A percentile compares a stretch with the other conserved stretches of the same genome.
phyloP scores from a whole-genome alignment of 2,888 invertebrate species.

The Proisotoma minuta region DNA sequence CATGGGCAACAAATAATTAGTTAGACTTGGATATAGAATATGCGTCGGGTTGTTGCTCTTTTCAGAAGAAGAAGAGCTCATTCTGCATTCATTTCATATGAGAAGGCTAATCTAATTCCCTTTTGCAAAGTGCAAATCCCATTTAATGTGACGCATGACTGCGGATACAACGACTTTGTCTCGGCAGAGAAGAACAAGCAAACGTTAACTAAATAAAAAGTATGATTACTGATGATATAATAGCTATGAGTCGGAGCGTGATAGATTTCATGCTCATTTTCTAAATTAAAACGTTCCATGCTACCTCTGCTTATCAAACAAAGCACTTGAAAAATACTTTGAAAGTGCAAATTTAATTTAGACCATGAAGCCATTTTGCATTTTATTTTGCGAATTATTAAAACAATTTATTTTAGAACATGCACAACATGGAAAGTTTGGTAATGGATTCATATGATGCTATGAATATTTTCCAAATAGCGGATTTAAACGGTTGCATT shows the following conservation, averaged over 20 bases:
- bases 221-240: neutral
- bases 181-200: neutral
- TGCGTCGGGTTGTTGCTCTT: slow-evolving; percentile 34
- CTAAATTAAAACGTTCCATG: neutral
- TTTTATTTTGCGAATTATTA: too few species aligned
- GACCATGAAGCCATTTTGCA: too few species aligned
- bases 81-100: slow-evolving; percentile 5
- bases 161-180: slow-evolving; percentile 21
- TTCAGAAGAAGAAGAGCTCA: slow-evolving; percentile 10
- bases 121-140: slow-evolving; percentile 10
- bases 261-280: neutral
- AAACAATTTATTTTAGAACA: too few species aligned
- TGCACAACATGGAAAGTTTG: too few species aligned
- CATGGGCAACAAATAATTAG: too few species aligned
- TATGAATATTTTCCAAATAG: too few species aligned
- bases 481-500: too few species aligned
- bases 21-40: neutral
- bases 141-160: slow-evolving; percentile 21
- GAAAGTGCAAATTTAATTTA: too few species aligned
- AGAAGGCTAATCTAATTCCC: slow-evolving; percentile 10
- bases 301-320: neutral
- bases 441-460: too few species aligned
- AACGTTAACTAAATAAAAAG: neutral
- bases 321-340: neutral
- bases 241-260: neutral